Evolutionary conservation across 1,140 invertebrate genomes (phyloP).

Genomic region (Drosophila santomea): DNA sequence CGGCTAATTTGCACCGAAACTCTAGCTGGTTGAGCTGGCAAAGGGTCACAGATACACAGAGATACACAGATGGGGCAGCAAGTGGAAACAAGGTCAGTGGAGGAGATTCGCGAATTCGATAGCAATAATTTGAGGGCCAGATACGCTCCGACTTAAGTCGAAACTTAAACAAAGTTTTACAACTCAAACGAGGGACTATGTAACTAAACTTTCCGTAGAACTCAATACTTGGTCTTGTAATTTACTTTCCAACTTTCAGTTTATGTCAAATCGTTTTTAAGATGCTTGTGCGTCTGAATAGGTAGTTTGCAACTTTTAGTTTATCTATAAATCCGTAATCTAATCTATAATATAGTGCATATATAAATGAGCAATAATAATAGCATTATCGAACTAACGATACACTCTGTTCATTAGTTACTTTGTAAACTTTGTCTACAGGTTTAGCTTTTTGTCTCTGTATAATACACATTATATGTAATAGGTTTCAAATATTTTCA

Average conservation of each 20-base stretch:
- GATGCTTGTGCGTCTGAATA: too few species aligned
- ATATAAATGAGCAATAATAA: too few species aligned
- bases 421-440: background rate
- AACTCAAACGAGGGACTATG: conserved; percentile 6
- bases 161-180: conserved; percentile 27
- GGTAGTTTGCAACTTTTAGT: too few species aligned
- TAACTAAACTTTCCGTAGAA: background rate
- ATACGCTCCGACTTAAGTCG: conserved; percentile 2
- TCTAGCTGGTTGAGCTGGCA: conserved; percentile 32
- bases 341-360: too few species aligned
- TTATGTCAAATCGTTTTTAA: too few species aligned
- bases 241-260: background rate
- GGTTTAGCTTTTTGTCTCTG: too few species aligned
- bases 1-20: conserved; percentile 48
- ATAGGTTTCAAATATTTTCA: too few species aligned
- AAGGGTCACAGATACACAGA: conserved; percentile 14
- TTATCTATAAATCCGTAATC: too few species aligned
- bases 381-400: too few species aligned
- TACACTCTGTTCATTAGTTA: background rate
- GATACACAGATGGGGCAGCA: conserved; percentile 15
- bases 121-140: conserved; percentile 34
- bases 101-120: conserved; percentile 33
- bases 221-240: too few species aligned
- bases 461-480: too few species aligned
- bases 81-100: conserved; percentile 26